Conservation (phyloP, 2,888 invertebrate species). For the Pollenia amentaria region DNA sequence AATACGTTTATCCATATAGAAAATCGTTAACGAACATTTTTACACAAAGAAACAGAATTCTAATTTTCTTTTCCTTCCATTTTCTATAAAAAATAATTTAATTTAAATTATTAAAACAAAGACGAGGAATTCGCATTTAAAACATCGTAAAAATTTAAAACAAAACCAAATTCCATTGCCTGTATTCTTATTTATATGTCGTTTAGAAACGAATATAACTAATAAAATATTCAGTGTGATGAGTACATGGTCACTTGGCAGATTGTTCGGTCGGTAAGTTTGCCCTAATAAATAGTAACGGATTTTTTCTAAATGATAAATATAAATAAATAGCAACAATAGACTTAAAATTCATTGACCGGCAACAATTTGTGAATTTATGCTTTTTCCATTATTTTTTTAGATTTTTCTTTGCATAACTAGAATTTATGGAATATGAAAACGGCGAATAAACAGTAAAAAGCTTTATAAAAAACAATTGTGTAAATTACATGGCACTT, state of each 20-base stretch:
- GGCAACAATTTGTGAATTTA: constrained; percentile 8
- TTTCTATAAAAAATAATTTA: too few relatives aligned
- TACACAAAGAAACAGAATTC: not conserved
- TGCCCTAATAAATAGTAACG: constrained; percentile 13
- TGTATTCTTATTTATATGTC: not conserved
- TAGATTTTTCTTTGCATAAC: not conserved
- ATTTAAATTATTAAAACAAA: too few relatives aligned
- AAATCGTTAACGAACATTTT: not conserved
- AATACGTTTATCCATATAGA: not conserved
- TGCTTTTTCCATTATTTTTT: not conserved
- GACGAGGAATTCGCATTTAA: too few relatives aligned
- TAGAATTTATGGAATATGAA: constrained; percentile 1
- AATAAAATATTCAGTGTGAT: constrained; percentile 18
- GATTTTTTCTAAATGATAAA: constrained; percentile 12
- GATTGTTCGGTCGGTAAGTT: not conserved
- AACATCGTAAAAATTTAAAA: too few relatives aligned
- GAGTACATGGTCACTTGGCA: not conserved
- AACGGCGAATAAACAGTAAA: constrained; percentile 22
- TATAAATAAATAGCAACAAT: constrained; percentile 22
- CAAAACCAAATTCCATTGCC: not conserved
- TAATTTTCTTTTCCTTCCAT: not conserved
- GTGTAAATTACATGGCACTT: constrained; percentile 62
- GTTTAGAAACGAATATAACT: not conserved
- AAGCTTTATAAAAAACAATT: constrained; percentile 38
- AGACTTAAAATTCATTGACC: constrained; percentile 33